Base-by-base conservation (phyloP, 1,140 invertebrate genomes). In the Drosophila bipectinata region DNA sequence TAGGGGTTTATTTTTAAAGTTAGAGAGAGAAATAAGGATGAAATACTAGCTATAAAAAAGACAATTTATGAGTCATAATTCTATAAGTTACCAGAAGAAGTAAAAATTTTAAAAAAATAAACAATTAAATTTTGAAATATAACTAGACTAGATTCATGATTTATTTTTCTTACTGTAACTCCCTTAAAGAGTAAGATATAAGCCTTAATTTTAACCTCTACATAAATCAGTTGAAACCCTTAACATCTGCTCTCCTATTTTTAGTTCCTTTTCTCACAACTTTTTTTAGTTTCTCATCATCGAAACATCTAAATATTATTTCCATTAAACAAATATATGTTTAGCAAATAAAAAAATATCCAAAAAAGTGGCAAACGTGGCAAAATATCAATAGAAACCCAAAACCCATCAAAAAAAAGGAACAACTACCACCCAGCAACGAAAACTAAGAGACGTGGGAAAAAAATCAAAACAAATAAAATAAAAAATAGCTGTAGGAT, bases 361-460 rank as follows among this genome's bases (percentile, higher is more conserved):
- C 15, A 21, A 47, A 9, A 47, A 47, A 45, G 15, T 45, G 41
- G 41, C 41, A 14, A 44, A 18, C n/a, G 41, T 44, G 41, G n/a
- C 41, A 18, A 18, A 9, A 15, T 45, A 45, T 45, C 41, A 47
- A 47, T 47, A 24, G 41, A 7, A 44, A 44, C 41, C 18, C 9
- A 18, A 18, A 21, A 18, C 44, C 18, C 41, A 4, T n/a, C 6
- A 39, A n/a, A 41, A 55, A 32, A 28, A 18, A 26, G 12, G 26
- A 15, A 9, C 55, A 30, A 51, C 52, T 30, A 41, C 52, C 37
- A 14, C 34, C 8, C 10, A 7, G 39, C 8, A 10, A 10, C 15
- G 41, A 30, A 47, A 56, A 61, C 39, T 37, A 34, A 51, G 54
- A 59, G 54, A 55, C 72, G 72, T 74, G 72, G 62, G 72, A 75